Percentiles rank a stretch among this genome's conserved stretches.
phyloP scores from a whole-genome alignment of 2,888 invertebrate species.

The Tinea semifulvella region DNA sequence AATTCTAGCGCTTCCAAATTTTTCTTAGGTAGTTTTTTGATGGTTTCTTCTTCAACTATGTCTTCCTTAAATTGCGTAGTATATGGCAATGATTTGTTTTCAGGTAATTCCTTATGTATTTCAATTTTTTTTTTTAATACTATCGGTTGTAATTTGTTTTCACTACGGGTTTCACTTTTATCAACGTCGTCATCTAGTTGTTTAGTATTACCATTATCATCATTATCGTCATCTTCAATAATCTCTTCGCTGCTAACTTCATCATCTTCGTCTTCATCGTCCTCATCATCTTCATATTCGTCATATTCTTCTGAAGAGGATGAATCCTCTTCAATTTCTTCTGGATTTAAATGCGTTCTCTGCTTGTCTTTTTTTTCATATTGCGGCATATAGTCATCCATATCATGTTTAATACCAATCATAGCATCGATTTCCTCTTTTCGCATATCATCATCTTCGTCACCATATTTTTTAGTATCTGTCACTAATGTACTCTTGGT shows the following conservation, averaged over 20 bases:
- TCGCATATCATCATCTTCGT: constrained; percentile 36
- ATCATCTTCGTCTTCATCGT: constrained; percentile 22
- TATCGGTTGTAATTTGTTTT: constrained; percentile 31
- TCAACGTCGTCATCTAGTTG: constrained; percentile 22
- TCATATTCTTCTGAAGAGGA: constrained; percentile 19
- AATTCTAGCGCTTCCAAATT: constrained; percentile 39
- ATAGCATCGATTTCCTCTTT: constrained; percentile 48
- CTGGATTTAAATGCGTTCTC: neutral
- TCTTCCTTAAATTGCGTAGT: constrained; percentile 49
- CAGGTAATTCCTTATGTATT: constrained; percentile 50
- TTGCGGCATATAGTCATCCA: constrained; percentile 44
- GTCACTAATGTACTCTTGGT: constrained; percentile 53
- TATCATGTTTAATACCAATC: constrained; percentile 44
- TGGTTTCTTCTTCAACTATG: constrained; percentile 51
- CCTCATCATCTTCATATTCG: constrained; percentile 21
- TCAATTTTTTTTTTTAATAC: constrained; percentile 45
- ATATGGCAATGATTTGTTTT: constrained; percentile 42
- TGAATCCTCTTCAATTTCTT: constrained; percentile 13
- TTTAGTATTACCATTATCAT: constrained; percentile 24
- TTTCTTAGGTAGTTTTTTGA: constrained; percentile 44
- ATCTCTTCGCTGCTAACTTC: constrained; percentile 20
- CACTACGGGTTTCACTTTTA: constrained; percentile 16
- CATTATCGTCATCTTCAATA: constrained; percentile 24
- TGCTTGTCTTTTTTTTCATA: constrained; percentile 40
- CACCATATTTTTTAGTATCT: constrained; percentile 50